Conservation (phyloP, 2,888 invertebrate species). For the Acrocyrtus sp. region DNA sequence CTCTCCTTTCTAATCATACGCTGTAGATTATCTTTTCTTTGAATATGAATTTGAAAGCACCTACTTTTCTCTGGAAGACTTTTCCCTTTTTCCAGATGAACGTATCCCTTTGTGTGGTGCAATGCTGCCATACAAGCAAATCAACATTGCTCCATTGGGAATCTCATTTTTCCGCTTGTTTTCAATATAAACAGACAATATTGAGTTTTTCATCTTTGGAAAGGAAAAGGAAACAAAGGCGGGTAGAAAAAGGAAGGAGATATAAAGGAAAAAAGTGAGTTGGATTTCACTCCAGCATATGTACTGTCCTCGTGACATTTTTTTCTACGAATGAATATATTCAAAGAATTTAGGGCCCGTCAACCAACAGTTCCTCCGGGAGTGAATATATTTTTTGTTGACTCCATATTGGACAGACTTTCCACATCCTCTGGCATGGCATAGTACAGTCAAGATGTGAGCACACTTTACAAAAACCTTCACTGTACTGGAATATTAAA, state of each 20-base stretch:
- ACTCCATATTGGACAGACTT: too few species aligned
- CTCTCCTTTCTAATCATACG: neutral
- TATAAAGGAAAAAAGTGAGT: constrained; percentile 2
- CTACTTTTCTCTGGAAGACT: neutral
- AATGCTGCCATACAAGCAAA: constrained; percentile 21
- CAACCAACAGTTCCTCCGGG: constrained; percentile 33
- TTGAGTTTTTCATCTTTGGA: constrained; percentile 4
- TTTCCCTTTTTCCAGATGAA: neutral
- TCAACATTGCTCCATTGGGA: constrained; percentile 41
- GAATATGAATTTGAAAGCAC: neutral
- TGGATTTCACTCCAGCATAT: constrained; percentile 10
- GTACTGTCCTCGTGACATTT: constrained; percentile 20
- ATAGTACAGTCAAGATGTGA: too few species aligned
- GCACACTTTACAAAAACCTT: too few species aligned
- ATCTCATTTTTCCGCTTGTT: constrained; percentile 37
- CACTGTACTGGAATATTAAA: too few species aligned
- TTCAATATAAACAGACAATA: constrained; percentile 31
- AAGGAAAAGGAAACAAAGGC: constrained; percentile 11
- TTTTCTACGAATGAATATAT: neutral
- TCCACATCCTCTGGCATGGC: too few species aligned
- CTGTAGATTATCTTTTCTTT: constrained; percentile 11
- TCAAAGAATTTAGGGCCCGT: constrained; percentile 29
- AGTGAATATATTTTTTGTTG: constrained; percentile 28
- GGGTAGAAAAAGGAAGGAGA: constrained; percentile 17
- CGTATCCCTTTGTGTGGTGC: neutral